Conservation (phyloP, 2,888 invertebrate genomes). For the Chymomyza procnemis region DNA sequence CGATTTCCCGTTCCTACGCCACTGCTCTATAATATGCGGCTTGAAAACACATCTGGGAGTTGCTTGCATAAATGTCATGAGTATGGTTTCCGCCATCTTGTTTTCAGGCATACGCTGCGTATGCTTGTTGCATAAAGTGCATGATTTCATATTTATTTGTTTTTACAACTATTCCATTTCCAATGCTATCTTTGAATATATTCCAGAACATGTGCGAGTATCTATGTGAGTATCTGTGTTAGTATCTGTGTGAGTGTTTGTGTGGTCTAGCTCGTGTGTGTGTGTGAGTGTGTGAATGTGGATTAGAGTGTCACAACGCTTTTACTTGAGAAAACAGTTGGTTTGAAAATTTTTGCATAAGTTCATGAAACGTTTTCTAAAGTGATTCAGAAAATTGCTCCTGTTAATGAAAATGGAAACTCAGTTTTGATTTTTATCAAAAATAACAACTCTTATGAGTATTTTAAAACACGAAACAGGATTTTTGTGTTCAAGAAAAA, state of each 20-base stretch:
- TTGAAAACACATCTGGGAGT: background rate
- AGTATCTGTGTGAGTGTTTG: background rate
- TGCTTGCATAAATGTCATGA: slow-evolving; percentile 29
- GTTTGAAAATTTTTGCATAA: background rate
- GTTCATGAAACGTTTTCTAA: background rate
- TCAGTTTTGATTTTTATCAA: too few relatives aligned
- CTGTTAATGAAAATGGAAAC: background rate
- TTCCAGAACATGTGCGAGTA: too few relatives aligned
- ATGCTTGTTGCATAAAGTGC: slow-evolving; percentile 45
- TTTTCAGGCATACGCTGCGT: slow-evolving; percentile 3
- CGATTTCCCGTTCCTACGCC: too few relatives aligned
- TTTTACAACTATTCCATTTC: background rate
- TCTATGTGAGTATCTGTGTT: background rate
- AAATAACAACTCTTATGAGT: too few relatives aligned
- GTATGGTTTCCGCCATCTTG: slow-evolving; percentile 2
- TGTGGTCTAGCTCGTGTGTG: background rate
- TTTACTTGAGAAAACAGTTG: background rate
- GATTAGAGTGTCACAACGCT: background rate
- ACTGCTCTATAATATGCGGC: background rate
- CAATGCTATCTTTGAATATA: background rate
- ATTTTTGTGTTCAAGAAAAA: too few relatives aligned
- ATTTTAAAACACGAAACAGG: too few relatives aligned
- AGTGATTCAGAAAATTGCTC: background rate
- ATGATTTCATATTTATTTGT: slow-evolving; percentile 59
- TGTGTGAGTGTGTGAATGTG: background rate